These are phyloP conservation scores for Euclidia mi DNA, from an alignment of 2,888 invertebrate genomes.

Conservation along the genomic window DNA sequence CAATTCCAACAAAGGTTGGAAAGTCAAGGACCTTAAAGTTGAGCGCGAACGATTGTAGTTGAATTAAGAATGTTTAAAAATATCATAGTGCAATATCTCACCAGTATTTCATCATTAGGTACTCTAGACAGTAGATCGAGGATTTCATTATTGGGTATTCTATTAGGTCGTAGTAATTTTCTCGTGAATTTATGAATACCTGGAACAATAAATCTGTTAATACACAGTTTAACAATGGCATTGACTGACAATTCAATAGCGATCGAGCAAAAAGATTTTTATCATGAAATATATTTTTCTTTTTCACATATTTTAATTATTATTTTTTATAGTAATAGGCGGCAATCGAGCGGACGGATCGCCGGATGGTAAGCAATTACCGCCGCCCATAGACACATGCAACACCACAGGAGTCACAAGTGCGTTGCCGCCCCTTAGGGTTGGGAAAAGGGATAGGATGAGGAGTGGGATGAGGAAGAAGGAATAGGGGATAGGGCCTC, in stretches of 20 bases:
- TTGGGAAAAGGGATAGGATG: too few relatives aligned
- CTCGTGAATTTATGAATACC: conserved; percentile 97
- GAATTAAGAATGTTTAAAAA: neutral
- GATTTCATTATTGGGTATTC: conserved; percentile 98
- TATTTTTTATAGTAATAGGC: too few relatives aligned
- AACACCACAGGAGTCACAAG: too few relatives aligned
- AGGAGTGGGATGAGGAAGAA: too few relatives aligned
- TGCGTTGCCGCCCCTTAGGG: too few relatives aligned
- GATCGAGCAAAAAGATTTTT: neutral
- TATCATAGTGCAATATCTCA: conserved; percentile 78
- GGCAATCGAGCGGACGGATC: too few relatives aligned
- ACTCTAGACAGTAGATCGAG: conserved; percentile 98
- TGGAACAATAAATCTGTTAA: conserved; percentile 52
- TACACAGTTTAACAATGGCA: neutral
- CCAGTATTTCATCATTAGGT: conserved; percentile 97
- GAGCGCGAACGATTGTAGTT: neutral
- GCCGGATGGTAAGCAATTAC: too few relatives aligned
- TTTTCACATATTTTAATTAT: too few relatives aligned
- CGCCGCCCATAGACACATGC: too few relatives aligned
- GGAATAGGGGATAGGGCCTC: too few relatives aligned
- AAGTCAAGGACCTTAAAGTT: too few relatives aligned
- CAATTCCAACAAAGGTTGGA: too few relatives aligned
- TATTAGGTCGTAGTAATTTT: conserved; percentile 96
- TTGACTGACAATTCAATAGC: conserved; percentile 7
- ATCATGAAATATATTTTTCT: neutral